Conservation (phyloP, 2,113 vertebrate genomes). For the Melanerpes aurifrons region DNA sequence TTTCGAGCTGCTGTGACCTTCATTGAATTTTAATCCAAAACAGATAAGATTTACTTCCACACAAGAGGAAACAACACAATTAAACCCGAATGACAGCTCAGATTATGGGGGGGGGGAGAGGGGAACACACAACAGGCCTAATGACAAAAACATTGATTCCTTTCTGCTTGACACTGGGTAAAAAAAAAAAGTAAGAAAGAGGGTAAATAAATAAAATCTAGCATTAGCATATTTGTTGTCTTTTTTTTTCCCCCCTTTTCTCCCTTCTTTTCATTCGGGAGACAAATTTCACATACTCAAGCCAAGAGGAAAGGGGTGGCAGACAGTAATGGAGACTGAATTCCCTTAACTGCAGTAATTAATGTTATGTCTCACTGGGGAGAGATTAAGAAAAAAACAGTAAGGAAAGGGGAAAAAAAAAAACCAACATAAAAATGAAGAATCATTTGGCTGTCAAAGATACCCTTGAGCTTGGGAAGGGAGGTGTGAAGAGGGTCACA, state of each 20-base stretch:
- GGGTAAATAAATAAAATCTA: constrained; percentile 58
- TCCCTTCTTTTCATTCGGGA: constrained; percentile 31
- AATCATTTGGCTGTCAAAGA: constrained; percentile 75
- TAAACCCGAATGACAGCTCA: constrained; percentile 80
- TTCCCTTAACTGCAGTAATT: constrained; percentile 81
- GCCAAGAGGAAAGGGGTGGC: constrained; percentile 70
- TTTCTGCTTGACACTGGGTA: constrained; percentile 56
- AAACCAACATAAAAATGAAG: constrained; percentile 38
- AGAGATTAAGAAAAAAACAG: constrained; percentile 75
- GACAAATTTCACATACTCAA: constrained; percentile 59
- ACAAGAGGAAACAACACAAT: constrained; percentile 85
- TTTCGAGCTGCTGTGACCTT: constrained; percentile 83
- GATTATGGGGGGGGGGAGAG: constrained; percentile 63
- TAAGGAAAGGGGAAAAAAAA: constrained; percentile 41
- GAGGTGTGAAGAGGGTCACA: constrained; percentile 23
- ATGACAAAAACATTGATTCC: constrained; percentile 72
- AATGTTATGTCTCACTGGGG: constrained; percentile 80
- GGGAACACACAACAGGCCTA: constrained; percentile 42
- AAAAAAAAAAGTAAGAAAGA: neutral
- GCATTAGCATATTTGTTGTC: constrained; percentile 26
- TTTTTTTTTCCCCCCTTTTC: neutral
- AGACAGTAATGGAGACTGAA: constrained; percentile 75
- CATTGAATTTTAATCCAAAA: constrained; percentile 88
- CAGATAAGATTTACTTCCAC: constrained; percentile 86
- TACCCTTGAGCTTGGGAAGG: constrained; percentile 55